Evolutionary conservation across 2,797 vertebrate species (phyloP), one percentile per base, ranked within the genome.

Genomic region (Myotis pilosus): DNA sequence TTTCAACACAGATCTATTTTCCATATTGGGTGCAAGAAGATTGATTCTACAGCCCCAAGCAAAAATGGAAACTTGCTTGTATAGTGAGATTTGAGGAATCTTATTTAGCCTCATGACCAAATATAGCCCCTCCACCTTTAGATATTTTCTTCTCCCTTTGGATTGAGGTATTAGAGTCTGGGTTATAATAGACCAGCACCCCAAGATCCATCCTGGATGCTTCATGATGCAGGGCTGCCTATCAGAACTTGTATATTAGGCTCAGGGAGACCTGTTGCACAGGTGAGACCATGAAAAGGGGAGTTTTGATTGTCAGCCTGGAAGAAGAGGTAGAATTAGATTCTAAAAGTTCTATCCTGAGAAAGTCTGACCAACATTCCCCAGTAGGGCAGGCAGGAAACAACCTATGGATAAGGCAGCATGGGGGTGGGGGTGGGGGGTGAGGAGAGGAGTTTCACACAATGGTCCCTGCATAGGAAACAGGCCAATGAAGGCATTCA

Each of bases 251-350:
- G 15, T 10, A 7, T 44, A 57, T 78, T 44, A 83, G 47, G 15
- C 44, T 87, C 69, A 83, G 68, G 5, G 30, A 87, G 44, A 75
- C 51, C 22, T 36, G 38, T 19, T 47, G 33, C 13, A 93, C 30
- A 74, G 84, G 74, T 41, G 44, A 91, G n/a, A 88, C 4, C 41
- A n/a, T 4, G 2, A 28, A 83, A 92, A 87, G 25, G 19, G 38
- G 82, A 91, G 25, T 41, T 79, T 33, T 62, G 30, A 41, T 22
- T 36, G 17, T 92, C 36, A 49, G 6, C 9, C 51, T 49, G 41
- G 20, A n/a, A 94, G 38, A 69, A 57, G 23, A 93, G 28, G 19
- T 44, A 74, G 64, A 69, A 55, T 69, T 87, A 92, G 71, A 85
- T 13, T 55, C 28, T 71, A 62, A 20, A 87, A 78, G 12, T 41